These are phyloP conservation scores for Prionace glauca DNA, from an alignment of 2,797 vertebrate species.

Conservation along the genomic window DNA sequence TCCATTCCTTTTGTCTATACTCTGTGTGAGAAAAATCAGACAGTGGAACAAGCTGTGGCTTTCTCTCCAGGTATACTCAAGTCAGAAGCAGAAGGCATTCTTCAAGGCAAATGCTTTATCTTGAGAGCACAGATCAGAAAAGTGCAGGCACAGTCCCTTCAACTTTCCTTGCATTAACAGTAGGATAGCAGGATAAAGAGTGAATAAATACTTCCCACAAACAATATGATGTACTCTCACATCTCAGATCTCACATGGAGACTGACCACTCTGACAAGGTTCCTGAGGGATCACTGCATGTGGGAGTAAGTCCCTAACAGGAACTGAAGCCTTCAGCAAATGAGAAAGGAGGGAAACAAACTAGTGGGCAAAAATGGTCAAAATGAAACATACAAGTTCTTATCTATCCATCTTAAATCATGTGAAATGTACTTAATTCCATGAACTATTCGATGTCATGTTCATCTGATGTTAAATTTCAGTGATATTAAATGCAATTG, in stretches of 20 bases:
- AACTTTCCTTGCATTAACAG: neutral
- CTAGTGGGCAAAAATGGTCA: neutral
- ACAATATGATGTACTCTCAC: neutral
- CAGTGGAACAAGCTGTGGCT: neutral
- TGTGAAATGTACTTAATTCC: neutral
- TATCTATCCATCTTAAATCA: neutral
- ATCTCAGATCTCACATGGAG: neutral
- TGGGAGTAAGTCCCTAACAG: neutral
- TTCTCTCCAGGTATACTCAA: neutral
- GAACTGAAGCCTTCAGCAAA: neutral
- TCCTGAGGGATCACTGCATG: neutral
- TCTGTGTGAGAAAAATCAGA: no score
- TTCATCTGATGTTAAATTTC: neutral
- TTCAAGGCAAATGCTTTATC: neutral
- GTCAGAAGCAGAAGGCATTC: neutral
- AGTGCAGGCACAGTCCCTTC: neutral
- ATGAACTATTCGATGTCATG: neutral
- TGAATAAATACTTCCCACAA: neutral
- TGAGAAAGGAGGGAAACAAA: neutral
- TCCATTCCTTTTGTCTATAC: no score
- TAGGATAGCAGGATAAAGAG: neutral
- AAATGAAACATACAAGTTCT: neutral
- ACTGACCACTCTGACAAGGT: neutral
- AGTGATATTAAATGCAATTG: neutral
- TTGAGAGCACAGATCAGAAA: neutral